phyloP scores from a whole-genome alignment of 92 coral and sea anemone species.

The Phymanthus crucifer region DNA sequence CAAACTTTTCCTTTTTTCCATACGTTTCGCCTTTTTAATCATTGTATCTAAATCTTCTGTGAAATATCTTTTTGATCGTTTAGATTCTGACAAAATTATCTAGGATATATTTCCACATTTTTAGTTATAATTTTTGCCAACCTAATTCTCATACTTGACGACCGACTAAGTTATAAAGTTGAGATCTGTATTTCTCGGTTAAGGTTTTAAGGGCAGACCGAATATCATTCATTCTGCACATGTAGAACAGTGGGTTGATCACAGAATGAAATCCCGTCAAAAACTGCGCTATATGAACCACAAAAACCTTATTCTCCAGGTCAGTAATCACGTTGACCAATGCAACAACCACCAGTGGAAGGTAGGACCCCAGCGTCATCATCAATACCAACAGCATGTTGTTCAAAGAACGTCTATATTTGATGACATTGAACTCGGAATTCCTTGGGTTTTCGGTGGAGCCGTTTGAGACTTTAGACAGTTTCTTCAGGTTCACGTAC shows the following conservation, averaged over 20 bases:
- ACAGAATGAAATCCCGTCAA: conserved; percentile 1
- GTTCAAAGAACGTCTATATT: conserved; percentile 6
- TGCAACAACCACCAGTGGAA: neutral
- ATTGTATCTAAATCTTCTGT: too few species aligned
- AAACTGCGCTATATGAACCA: neutral
- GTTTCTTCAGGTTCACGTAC: neutral
- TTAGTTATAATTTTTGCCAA: too few species aligned
- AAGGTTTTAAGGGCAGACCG: neutral
- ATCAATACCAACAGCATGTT: neutral
- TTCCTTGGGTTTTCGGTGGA: neutral
- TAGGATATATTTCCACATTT: too few species aligned
- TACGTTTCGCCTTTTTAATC: too few species aligned
- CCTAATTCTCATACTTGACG: neutral
- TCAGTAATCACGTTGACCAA: neutral
- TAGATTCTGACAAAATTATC: too few species aligned
- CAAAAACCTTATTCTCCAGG: neutral
- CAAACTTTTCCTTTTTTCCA: too few species aligned
- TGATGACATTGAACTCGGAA: neutral
- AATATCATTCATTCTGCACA: conserved; percentile 4
- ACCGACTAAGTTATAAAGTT: neutral
- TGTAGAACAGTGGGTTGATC: neutral
- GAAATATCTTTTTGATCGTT: too few species aligned
- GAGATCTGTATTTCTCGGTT: neutral
- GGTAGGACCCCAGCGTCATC: neutral
- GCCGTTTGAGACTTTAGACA: neutral